Evolutionary conservation across 2,888 invertebrate species (phyloP).

Genomic region (Eilema sororculum): DNA sequence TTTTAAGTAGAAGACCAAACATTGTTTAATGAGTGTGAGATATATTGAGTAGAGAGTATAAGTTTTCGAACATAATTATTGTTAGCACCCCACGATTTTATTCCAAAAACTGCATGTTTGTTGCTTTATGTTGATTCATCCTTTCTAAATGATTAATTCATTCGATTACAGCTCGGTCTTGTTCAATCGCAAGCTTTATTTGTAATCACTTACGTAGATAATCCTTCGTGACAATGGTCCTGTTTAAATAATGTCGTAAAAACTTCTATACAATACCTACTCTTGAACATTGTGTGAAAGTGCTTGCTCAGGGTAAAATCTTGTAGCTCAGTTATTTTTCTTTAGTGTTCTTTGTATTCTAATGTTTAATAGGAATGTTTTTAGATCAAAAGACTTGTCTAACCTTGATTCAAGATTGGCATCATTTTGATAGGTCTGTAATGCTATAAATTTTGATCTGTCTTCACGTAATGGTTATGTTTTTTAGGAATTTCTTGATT

Average conservation of each 20-base stretch:
- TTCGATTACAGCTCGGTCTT: background rate
- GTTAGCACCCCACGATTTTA: too few species aligned
- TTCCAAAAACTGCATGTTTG: background rate
- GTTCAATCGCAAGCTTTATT: conserved; percentile 6
- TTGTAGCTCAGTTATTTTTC: background rate
- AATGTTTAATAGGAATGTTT: background rate
- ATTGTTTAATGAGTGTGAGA: too few species aligned
- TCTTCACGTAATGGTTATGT: background rate
- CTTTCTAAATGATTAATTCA: background rate
- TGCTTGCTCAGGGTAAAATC: background rate
- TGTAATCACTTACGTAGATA: conserved; percentile 7
- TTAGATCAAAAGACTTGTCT: background rate
- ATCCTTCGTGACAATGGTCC: conserved; percentile 1
- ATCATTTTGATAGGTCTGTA: background rate
- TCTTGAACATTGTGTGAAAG: conserved; percentile 9
- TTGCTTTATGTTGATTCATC: background rate
- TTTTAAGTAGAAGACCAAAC: too few species aligned
- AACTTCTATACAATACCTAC: conserved; percentile 17
- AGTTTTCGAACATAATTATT: too few species aligned
- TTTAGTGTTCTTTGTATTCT: background rate
- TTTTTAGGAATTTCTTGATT: background rate
- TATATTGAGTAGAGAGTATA: too few species aligned
- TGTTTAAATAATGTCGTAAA: conserved; percentile 5
- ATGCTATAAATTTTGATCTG: background rate
- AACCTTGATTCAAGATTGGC: background rate